Base-by-base conservation (phyloP, 2,888 invertebrate genomes). In the Aquatica leii region DNA sequence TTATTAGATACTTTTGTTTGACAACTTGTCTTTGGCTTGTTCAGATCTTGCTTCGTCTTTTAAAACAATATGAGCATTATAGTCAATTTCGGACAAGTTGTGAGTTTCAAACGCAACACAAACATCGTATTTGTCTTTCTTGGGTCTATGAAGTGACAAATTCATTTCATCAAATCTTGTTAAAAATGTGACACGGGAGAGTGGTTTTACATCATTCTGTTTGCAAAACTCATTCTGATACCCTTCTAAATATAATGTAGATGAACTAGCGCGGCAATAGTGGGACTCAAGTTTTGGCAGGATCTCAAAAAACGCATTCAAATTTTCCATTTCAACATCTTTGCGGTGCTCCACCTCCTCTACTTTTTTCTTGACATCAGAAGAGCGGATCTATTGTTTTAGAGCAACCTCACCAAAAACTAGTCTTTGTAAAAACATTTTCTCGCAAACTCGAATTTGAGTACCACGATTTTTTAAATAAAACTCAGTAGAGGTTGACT, bases 21-120 rank as follows among this genome's bases (percentile, higher is more conserved):
- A 52, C 15, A 20, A 8, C 55, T 64, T 53, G 48, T 59, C 56
- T 40, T 55, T 53, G 34, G 4, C 21, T 9, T 60, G 56, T 46
- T 60, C 48, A n/a, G 46, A 37, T 51, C 56, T 35, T 11, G 46
- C 54, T 61, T 64, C 43, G 14, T 41, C 35, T 53, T 62, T 53
- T 31, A 43, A 41, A 35, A 12, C 18, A 12, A 21, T 21, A 9
- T 40, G 53, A 12, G 18, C 2, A 4, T 53, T 40, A 21, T 20
- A 53, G 9, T 41, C 53, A 11, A 2, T 6, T 12, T 52, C 34
- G n/a, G 34, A n/a, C n/a, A n/a, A n/a, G n/a, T n/a, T n/a, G n/a
- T n/a, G n/a, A n/a, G n/a, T n/a, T n/a, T n/a, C n/a, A n/a, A n/a
- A n/a, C n/a, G n/a, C n/a, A n/a, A n/a, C n/a, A n/a, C n/a, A n/a